Conservation (phyloP, 2,113 vertebrate genomes). For the Tragelaphus buxtoni region DNA sequence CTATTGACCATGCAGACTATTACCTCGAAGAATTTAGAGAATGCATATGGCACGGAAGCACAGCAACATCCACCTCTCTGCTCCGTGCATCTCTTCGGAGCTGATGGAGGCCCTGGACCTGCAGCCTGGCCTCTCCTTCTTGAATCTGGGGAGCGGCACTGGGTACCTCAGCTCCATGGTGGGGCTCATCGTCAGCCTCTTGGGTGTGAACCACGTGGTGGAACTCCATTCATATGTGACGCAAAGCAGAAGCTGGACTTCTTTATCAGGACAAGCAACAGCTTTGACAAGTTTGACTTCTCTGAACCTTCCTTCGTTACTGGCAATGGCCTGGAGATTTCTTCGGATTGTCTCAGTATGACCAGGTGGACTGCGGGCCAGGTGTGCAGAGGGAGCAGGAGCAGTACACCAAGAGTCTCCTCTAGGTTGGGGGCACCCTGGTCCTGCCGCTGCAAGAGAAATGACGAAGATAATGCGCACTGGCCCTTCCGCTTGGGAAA, state of each 20-base stretch:
- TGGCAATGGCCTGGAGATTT: slow-evolving; percentile 95
- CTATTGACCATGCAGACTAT: slow-evolving; percentile 93
- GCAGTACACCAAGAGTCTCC: slow-evolving; percentile 94
- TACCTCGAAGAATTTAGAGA: slow-evolving; percentile 96
- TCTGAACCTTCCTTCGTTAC: slow-evolving; percentile 94
- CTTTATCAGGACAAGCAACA: slow-evolving; percentile 96
- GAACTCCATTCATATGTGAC: slow-evolving; percentile 93
- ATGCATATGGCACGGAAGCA: slow-evolving; percentile 97
- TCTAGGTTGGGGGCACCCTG: slow-evolving; percentile 94
- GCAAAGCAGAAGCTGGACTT: slow-evolving; percentile 94
- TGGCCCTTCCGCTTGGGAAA: slow-evolving; percentile 92
- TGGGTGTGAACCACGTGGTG: slow-evolving; percentile 94
- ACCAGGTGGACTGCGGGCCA: slow-evolving; percentile 94
- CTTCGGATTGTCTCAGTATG: slow-evolving; percentile 91
- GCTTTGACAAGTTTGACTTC: slow-evolving; percentile 98
- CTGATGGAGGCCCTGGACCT: slow-evolving; percentile 98
- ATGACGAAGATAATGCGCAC: slow-evolving; percentile 95
- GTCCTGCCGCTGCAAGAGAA: slow-evolving; percentile 98
- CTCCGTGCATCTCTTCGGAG: slow-evolving; percentile 96
- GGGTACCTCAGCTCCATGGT: slow-evolving; percentile 98
- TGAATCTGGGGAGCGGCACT: slow-evolving; percentile 97
- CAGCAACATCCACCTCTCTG: slow-evolving; percentile 96
- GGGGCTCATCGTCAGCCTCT: slow-evolving; percentile 94
- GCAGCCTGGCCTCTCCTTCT: slow-evolving; percentile 92
- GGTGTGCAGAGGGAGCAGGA: slow-evolving; percentile 95